Conservation (phyloP, 2,113 vertebrate genomes). For the Corythoichthys intestinalis region DNA sequence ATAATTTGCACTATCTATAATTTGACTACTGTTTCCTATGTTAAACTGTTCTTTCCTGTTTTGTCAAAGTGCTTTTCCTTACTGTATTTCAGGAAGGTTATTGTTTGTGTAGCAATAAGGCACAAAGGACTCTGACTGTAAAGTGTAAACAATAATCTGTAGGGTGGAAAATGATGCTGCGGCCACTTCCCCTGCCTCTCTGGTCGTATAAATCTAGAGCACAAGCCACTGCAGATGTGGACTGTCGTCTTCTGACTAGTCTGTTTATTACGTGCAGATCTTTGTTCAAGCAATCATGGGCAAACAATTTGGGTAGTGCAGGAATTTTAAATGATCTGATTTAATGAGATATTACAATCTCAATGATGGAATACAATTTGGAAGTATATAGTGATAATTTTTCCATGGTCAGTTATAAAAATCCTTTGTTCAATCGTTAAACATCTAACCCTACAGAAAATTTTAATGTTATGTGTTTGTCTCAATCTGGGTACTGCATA, state of each 20-base stretch:
- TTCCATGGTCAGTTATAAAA: too few relatives aligned
- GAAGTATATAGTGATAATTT: too few relatives aligned
- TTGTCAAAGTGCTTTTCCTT: background rate
- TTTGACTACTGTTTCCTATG: background rate
- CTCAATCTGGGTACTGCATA: too few relatives aligned
- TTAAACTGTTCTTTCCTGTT: background rate
- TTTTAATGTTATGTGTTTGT: background rate
- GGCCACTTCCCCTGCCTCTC: slow-evolving; percentile 11
- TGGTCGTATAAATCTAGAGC: slow-evolving; percentile 50
- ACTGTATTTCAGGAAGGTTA: slow-evolving; percentile 27
- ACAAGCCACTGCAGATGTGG: slow-evolving; percentile 59
- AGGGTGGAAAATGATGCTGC: slow-evolving; percentile 23
- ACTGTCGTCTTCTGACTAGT: slow-evolving; percentile 40
- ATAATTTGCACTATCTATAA: background rate
- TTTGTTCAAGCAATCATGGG: background rate
- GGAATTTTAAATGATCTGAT: background rate
- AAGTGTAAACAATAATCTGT: slow-evolving; percentile 24
- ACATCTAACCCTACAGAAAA: background rate
- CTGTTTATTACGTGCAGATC: slow-evolving; percentile 54
- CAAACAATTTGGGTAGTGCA: background rate
- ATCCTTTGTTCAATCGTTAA: background rate
- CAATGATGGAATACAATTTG: background rate
- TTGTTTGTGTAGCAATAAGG: slow-evolving; percentile 6
- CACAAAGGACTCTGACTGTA: slow-evolving; percentile 11
- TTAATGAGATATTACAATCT: background rate